Base-by-base conservation (phyloP, 2,797 vertebrate species). In the Serranus cabrilla region DNA sequence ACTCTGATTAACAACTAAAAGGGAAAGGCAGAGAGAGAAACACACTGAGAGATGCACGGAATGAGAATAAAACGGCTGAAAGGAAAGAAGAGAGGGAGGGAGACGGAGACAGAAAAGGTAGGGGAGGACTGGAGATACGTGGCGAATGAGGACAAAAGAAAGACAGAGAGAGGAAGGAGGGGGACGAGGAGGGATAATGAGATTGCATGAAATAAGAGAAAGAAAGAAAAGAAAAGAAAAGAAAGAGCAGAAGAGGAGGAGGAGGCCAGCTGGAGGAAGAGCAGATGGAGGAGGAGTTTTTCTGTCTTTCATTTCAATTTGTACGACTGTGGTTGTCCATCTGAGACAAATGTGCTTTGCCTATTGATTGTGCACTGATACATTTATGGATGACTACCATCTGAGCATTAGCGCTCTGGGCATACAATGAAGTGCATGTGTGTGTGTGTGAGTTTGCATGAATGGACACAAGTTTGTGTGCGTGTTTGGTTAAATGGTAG, bases 1-100 rank as follows among this genome's bases (percentile, higher is more conserved):
- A 80, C 77, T 90, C 89, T 88, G 86, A 93, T 94, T 93, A 93
- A 89, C 88, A 90, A 87, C 82, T 80, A 83, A 88, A 83, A 71
- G 71, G 83, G 67, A 77, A 71, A 81, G 58, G 71, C 76, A 85
- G 72, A 65, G 81, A 45, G 84, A 78, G 82, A 90, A 85, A 85
- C 64, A 72, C 72, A 79, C 69, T 62, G 76, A 56, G 81, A 78
- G 80, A 84, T 58, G 87, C 61, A 61, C 57, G 4, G 87, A 91
- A 86, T 86, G 78, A 86, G 82, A 83, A 91, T 81, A 76, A 76
- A 88, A 85, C 16, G 49, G 47, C 49, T 31, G 57, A 70, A 74
- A 69, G 56, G 25, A 73, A 43, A 78, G 67, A 82, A 85, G 45
- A 57, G 80, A 69, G 56, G 50, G 61, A 55, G 51, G 11, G 49